Base-by-base conservation (phyloP, 2,888 invertebrate genomes). In the Phlogophora meticulosa region DNA sequence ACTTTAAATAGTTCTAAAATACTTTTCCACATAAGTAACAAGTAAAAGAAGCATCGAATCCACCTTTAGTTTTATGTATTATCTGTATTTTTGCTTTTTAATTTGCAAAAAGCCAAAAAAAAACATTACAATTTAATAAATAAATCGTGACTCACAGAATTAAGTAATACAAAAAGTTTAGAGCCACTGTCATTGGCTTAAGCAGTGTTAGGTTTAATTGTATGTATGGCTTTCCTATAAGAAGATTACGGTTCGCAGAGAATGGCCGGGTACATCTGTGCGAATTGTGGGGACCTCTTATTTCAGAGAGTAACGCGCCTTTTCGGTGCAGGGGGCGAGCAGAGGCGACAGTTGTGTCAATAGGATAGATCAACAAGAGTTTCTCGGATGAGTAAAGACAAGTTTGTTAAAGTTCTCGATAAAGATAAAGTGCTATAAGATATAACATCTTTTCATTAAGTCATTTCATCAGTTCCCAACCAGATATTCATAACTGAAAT, bases 221-320 rank as follows among this genome's bases (percentile, higher is more conserved):
- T 85, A 87, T 85, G 83, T 88, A 85, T 87, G 85, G 83, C 83
- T 86, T 86, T 84, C 83, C 78, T 84, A 71, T 82, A 82, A 82
- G 82, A 74, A 82, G 82, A 82, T 82, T 82, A 80, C 76, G 78
- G 76, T 77, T 72, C 67, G 60, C 56, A 51, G 71, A 73, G 71
- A 72, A 69, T 70, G 69, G 78, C 43, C 65, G 77, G 73, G 68
- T 78, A 76, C 76, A 73, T 72, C 76, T 75, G 72, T 72, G 82
- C 72, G 72, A 78, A 72, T 68, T 68, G 67, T 38, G 61, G 77
- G 76, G 72, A 48, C 53, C 46, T 53, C 66, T 69, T 71, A 58
- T 60, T 75, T 61, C 45, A 42, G 42, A 76, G 68, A 67, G 77
- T 70, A 69, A 71, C 64, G 69, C 69, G 45, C 74, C 45, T 74